Conservation (phyloP, 92 coral and sea anemone species). For the Porites evermanni region DNA sequence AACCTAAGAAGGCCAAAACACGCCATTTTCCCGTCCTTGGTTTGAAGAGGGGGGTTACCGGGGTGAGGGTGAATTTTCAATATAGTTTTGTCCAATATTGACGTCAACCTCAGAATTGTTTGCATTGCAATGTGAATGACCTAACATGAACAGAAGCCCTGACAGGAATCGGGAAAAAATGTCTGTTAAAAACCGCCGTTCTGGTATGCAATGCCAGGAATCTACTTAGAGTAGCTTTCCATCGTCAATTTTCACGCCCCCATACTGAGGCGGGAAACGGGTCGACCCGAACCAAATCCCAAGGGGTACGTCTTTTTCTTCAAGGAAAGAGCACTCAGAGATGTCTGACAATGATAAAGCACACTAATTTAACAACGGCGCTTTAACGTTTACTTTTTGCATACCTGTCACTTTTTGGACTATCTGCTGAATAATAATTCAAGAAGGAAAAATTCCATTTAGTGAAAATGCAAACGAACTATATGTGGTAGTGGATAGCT, state of each 20-base stretch:
- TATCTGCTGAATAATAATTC: too few species aligned
- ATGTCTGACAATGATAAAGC: constrained; percentile 6
- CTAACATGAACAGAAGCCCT: not conserved
- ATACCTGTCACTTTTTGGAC: not conserved
- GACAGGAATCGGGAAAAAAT: too few species aligned
- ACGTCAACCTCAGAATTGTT: too few species aligned
- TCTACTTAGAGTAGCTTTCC: not conserved
- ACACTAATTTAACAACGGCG: not conserved
- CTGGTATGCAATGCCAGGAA: constrained; percentile 5
- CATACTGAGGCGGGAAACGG: not conserved
- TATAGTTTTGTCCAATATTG: too few species aligned
- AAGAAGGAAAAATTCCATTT: too few species aligned
- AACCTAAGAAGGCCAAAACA: too few species aligned
- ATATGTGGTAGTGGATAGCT: too few species aligned
- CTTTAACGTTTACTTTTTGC: not conserved
- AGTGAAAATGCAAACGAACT: too few species aligned
- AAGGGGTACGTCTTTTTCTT: not conserved
- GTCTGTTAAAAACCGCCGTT: too few species aligned
- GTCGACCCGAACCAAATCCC: not conserved
- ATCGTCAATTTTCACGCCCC: not conserved
- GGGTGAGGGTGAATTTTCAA: too few species aligned
- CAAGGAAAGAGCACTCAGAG: not conserved
- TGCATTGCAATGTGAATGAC: not conserved
- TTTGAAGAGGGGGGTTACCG: too few species aligned
- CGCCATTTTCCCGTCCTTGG: too few species aligned